These are phyloP conservation scores for Sus scrofa DNA, from an alignment of 2,113 vertebrate species.

Conservation along the genomic window DNA sequence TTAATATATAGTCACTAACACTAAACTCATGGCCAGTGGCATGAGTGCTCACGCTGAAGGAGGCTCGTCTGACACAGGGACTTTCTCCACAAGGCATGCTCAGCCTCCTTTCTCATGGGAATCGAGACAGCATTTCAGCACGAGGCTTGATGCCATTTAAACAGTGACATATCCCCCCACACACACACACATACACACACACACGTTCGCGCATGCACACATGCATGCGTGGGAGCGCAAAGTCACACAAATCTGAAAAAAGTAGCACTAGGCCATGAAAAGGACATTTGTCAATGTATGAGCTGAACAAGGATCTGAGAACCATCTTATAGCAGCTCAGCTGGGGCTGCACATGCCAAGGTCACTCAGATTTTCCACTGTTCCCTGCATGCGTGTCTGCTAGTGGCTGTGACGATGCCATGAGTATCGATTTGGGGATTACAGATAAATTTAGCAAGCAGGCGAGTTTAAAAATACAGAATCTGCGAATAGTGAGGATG, in stretches of 20 bases:
- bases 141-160: neutral
- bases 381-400: neutral
- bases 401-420: neutral
- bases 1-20: neutral
- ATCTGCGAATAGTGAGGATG: neutral
- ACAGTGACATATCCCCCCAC: neutral
- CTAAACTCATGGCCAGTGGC: neutral
- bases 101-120: neutral
- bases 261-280: neutral
- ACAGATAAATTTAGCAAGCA: neutral
- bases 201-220: no score
- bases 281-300: neutral
- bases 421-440: neutral
- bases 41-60: neutral
- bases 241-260: neutral
- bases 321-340: neutral
- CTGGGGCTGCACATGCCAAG: rapidly evolving
- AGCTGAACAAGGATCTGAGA: neutral
- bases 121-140: neutral
- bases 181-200: no score
- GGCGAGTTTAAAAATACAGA: neutral
- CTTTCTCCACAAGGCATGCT: neutral
- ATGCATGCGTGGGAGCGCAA: neutral
- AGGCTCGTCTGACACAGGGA: neutral
- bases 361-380: neutral